Base-by-base conservation (phyloP, 2,888 invertebrate genomes). In the Thera britannica region DNA sequence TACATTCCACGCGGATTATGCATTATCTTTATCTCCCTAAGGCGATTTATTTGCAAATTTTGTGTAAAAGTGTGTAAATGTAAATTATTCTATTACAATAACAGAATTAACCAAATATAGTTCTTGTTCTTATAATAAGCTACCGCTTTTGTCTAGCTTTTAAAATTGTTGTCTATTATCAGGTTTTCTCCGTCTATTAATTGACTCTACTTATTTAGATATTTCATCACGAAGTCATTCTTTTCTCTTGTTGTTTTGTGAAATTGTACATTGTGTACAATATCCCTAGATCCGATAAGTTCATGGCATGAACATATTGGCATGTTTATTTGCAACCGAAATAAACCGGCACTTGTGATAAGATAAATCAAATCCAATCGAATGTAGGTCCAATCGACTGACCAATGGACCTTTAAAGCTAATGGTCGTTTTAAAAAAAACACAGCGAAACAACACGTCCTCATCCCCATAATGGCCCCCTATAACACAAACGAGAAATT, bases 1-100 rank as follows among this genome's bases (percentile, higher is more conserved):
- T 61, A 65, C 65, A 69, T 62, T 66, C 63, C 60, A 35, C 36
- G 52, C 9, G 38, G n/a, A 62, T 70, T 62, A 55, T 56, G 52
- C 46, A 46, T 52, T 58, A 58, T 36, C 11, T 38, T 48, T 6
- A 56, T 57, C 51, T 41, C 12, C 48, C 4, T 48, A 51, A 5
- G 44, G 58, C 36, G 48, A 12, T 61, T 8, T 61, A 35, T 48
- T 46, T 64, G n/a, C n/a, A 61, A 8, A 11, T 34, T 52, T 34
- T 34, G 36, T 54, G 36, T 54, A 35, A 54, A 46, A 3, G 34
- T 52, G 8, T 34, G n/a, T 51, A 48, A n/a, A n/a, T n/a, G 2
- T 5, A 6, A 12, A 23, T 4, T 12, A 12, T n/a, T 11, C 11
- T 4, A 23, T 23, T 48, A 48, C 1, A 2, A 11, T 48, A 2